Conservation (phyloP, 2,888 invertebrate species). For the Callyntrura guangdongensis region DNA sequence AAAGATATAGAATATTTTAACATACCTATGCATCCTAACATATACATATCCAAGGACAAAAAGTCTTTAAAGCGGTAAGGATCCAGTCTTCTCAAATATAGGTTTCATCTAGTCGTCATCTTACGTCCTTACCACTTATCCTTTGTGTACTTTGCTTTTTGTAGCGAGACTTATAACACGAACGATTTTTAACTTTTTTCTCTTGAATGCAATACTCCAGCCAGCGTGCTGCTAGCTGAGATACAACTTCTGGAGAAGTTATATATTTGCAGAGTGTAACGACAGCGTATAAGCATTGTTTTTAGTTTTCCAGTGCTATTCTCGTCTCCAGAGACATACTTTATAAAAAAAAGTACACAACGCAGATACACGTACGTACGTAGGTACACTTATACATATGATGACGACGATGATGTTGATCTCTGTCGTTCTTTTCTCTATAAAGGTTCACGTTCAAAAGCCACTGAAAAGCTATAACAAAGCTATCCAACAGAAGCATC, state of each 20-base stretch:
- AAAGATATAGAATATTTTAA: neutral
- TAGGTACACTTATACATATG: no score
- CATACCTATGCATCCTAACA: neutral
- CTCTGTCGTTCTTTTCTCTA: neutral
- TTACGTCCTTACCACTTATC: constrained; percentile 3
- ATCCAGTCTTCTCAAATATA: constrained; percentile 53
- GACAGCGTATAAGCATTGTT: neutral
- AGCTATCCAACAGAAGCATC: constrained; percentile 1
- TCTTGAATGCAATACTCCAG: no score
- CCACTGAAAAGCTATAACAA: constrained; percentile 52
- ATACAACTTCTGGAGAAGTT: constrained; percentile 2
- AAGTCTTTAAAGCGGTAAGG: constrained; percentile 22
- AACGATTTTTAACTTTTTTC: constrained; percentile 4
- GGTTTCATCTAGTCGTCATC: constrained; percentile 52
- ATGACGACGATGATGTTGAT: constrained; percentile 15
- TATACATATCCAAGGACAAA: neutral
- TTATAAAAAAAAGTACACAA: no score
- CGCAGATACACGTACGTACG: neutral
- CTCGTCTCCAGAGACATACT: constrained; percentile 10
- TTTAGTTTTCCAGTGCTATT: constrained; percentile 4
- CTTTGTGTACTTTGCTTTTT: neutral
- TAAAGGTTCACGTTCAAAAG: constrained; percentile 38
- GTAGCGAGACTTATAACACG: neutral
- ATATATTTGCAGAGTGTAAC: neutral
- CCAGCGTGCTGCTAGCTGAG: no score